These are phyloP conservation scores for Trachymyrmex septentrionalis DNA, from an alignment of 1,140 invertebrate genomes.

Conservation along the genomic window DNA sequence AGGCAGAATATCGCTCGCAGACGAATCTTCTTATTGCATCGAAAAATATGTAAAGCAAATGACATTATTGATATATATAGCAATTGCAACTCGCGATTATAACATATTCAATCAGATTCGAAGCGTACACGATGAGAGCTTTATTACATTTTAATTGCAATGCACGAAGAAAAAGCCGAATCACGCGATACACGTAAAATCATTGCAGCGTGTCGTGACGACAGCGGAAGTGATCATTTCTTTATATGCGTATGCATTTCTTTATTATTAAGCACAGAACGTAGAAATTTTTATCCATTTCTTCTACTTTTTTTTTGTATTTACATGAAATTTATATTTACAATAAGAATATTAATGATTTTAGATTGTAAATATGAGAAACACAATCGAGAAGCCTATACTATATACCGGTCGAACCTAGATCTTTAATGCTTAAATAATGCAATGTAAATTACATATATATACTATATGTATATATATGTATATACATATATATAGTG, in stretches of 20 bases:
- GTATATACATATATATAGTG: too few species aligned
- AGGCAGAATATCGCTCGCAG: not conserved
- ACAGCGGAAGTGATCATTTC: conserved; percentile 22
- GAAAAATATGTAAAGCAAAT: conserved; percentile 25
- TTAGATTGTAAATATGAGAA: too few species aligned
- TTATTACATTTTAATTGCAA: conserved; percentile 41
- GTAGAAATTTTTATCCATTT: not conserved
- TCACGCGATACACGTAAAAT: conserved; percentile 17
- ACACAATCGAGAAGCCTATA: too few species aligned
- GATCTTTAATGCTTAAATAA: too few species aligned
- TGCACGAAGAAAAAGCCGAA: not conserved
- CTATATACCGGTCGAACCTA: too few species aligned
- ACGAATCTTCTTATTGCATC: not conserved
- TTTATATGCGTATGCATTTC: not conserved
- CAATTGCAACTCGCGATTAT: conserved; percentile 2
- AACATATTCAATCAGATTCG: not conserved
- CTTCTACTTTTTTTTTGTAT: not conserved
- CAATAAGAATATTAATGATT: too few species aligned
- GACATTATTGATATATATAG: conserved; percentile 27
- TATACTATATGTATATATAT: too few species aligned
- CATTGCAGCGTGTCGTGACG: not conserved
- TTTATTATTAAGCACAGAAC: not conserved
- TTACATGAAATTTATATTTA: not conserved
- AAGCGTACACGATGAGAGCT: not conserved
- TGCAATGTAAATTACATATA: too few species aligned